phyloP scores from a whole-genome alignment of 2,888 invertebrate genomes.

The Embidobia sp. region DNA sequence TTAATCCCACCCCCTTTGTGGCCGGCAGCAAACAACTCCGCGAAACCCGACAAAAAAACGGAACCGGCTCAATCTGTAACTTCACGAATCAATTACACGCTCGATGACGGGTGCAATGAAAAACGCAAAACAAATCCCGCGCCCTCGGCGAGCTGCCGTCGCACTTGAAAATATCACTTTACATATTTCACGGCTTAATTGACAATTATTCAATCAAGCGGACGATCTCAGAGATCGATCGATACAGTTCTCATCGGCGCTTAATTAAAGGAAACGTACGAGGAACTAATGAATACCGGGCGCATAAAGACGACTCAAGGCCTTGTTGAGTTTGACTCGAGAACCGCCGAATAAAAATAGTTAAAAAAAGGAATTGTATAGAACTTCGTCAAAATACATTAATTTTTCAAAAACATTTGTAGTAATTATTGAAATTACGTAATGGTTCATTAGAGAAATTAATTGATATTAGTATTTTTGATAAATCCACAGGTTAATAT shows the following conservation, averaged over 20 bases:
- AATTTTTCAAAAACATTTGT: too few species aligned
- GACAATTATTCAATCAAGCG: slow-evolving; percentile 57
- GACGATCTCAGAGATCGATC: slow-evolving; percentile 43
- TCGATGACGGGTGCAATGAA: slow-evolving; percentile 31
- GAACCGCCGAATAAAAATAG: not conserved
- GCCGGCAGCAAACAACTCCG: not conserved
- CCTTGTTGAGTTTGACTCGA: not conserved
- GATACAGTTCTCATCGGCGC: slow-evolving; percentile 37
- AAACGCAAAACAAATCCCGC: slow-evolving; percentile 38
- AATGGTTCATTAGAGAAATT: too few species aligned
- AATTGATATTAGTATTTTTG: too few species aligned
- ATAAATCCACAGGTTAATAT: too few species aligned
- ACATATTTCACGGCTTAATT: slow-evolving; percentile 56
- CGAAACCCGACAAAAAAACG: slow-evolving; percentile 36
- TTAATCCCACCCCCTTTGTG: slow-evolving; percentile 5
- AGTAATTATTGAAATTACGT: too few species aligned
- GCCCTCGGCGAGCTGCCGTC: slow-evolving; percentile 10
- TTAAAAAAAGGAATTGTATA: too few species aligned
- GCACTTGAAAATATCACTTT: slow-evolving; percentile 46
- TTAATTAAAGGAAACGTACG: slow-evolving; percentile 48
- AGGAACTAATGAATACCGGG: slow-evolving; percentile 28
- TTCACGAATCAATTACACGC: slow-evolving; percentile 52
- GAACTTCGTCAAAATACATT: too few species aligned
- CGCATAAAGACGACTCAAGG: slow-evolving; percentile 8
- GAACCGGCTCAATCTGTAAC: slow-evolving; percentile 45